Evolutionary conservation across 2,888 invertebrate species (phyloP), one percentile per base, ranked within the genome.

Genomic region (Aelia acuminata): DNA sequence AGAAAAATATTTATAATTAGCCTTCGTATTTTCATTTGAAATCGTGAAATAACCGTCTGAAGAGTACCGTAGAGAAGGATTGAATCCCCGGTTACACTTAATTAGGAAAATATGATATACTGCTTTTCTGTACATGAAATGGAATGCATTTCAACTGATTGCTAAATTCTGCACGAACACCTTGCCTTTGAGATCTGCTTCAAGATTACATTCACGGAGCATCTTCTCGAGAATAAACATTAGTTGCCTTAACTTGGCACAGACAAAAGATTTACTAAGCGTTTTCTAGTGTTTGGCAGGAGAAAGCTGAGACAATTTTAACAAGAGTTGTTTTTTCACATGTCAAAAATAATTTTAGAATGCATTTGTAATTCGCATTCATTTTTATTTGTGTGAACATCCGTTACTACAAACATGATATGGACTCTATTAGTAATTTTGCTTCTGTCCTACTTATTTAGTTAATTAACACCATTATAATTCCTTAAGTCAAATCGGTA

Each of bases 241-340:
- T 80, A 80, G 80, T 43, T 75, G 75, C 39, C 10, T 63, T 18
- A 43, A n/a, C 80, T 80, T 31, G 43, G 80, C 80, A 43, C 1
- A 43, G 31, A 63, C 63, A n/a, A 80, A 39, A 43, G 80, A 80
- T 80, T 80, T 80, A 13, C 22, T 22, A 43, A 13, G 80, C 31
- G 22, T 75, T 75, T 10, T 22, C 31, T 35, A 39, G 39, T 80
- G 80, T 80, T 43, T 43, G 80, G 39, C 35, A 80, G 31, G 80
- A 80, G 80, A 80, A 80, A 80, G 80, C n/a, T 80, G 43, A 22
- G 22, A 63, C 31, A 11, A 11, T 57, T 57, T 57, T 57, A 57
- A 57, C 13, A 26, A 26, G 57, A 13, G 57, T 57, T 53, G 22
- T 53, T n/a, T n/a, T 5, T n/a, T n/a, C 53, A n/a, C 53, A 8